These are phyloP conservation scores for Drosophila helvetica DNA, from an alignment of 2,888 invertebrate genomes.

Conservation along the genomic window DNA sequence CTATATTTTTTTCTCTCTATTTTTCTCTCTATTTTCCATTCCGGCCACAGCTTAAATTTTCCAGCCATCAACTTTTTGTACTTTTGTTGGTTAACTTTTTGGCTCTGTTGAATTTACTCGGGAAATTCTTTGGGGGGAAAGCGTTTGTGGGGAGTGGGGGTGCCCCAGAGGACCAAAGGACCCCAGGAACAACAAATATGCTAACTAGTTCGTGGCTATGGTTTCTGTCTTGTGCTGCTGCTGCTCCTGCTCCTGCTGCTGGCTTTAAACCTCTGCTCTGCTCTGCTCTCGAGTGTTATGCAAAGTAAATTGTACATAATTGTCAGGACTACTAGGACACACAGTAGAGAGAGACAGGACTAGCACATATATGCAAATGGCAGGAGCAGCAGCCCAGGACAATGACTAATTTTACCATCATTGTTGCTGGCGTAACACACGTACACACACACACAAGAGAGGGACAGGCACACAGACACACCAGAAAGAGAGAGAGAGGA, in stretches of 20 bases:
- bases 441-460: background rate
- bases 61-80: background rate
- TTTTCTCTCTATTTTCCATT: background rate
- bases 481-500: background rate
- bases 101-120: background rate
- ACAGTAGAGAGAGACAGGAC: constrained; percentile 2
- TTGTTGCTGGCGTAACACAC: constrained; percentile 47
- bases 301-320: constrained; percentile 78
- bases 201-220: constrained; percentile 45
- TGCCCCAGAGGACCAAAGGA: constrained; percentile 4
- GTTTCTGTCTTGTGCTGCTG: constrained; percentile 9
- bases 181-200: constrained; percentile 45
- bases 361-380: constrained; percentile 44
- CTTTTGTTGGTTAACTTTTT: background rate
- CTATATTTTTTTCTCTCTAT: background rate
- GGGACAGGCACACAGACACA: constrained; percentile 30
- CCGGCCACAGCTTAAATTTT: background rate
- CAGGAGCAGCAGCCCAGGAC: constrained; percentile 44
- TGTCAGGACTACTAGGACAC: constrained; percentile 60
- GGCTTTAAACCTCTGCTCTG: constrained; percentile 44
- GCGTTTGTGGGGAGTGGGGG: background rate
- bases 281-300: constrained; percentile 68
- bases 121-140: background rate
- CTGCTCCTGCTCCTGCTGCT: constrained; percentile 10
- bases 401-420: constrained; percentile 72